Evolutionary conservation across 2,888 invertebrate genomes (phyloP), one percentile per base, ranked within the genome.

Genomic region (Drosophila ezoana): DNA sequence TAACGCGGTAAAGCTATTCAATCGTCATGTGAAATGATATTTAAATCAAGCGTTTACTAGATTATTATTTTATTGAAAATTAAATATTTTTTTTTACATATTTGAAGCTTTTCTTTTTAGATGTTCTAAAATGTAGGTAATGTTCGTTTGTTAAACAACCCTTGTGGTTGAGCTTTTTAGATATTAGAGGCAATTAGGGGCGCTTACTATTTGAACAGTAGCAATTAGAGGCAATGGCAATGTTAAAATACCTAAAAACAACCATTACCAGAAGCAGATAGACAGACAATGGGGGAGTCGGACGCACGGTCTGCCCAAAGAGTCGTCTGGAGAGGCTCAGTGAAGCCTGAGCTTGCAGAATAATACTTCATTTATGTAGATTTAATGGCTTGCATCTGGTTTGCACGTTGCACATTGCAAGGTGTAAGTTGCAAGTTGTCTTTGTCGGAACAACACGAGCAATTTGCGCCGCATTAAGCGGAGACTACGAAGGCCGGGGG

Each of bases 381-480:
- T 76, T 75, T 76, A 68, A 75, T 76, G 53, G 68, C 53, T 23
- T 23, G 68, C 53, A 53, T 70, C 64, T 74, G 69, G 37, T 43
- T 63, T 38, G 56, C 57, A 44, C 32, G 53, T 63, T 64, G 33
- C 32, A 38, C 20, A 44, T 35, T 64, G 51, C 54, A 45, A 51
- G 53, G 54, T 62, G 61, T 41, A 48, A 43, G 45, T 40, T 28
- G 65, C 48, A 63, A 77, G 66, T 60, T 77, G 74, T 72, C 70
- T 81, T 66, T 76, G 71, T 79, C 71, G 66, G 67, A 64, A 57
- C 20, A 78, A 72, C 83, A 83, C 54, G 51, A 60, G 65, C 87
- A 74, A 86, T 81, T 86, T 81, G 79, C 78, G 76, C 76, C 59
- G 73, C 68, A 81, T 81, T 81, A 84, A 84, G 60, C 52, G 13